phyloP scores from a whole-genome alignment of 35 echinoderm and acorn worm genomes.

The Strongylocentrotus purpuratus region DNA sequence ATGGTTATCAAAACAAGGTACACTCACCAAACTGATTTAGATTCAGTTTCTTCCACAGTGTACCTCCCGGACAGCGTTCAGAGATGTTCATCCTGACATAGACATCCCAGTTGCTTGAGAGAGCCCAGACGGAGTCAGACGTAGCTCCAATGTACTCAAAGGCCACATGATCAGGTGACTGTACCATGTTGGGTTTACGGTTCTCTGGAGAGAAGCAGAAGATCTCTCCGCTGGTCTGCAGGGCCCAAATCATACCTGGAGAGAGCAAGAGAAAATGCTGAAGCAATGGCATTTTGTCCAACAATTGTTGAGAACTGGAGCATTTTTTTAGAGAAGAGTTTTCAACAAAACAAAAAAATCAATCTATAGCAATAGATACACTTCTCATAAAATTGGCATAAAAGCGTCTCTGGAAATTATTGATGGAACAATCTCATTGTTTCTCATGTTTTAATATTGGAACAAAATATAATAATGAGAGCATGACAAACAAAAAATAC shows the following conservation, averaged over 20 bases:
- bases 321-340: too few relatives aligned
- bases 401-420: too few relatives aligned
- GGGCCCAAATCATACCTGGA: conserved; percentile 93
- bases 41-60: conserved; percentile 81
- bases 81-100: conserved; percentile 76
- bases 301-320: background rate
- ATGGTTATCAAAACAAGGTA: background rate
- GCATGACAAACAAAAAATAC: too few relatives aligned
- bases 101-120: conserved; percentile 55
- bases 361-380: too few relatives aligned
- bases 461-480: too few relatives aligned
- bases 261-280: background rate
- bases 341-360: too few relatives aligned
- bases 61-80: conserved; percentile 67
- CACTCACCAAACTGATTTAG: conserved; percentile 85
- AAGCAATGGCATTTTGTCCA: background rate
- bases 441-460: too few relatives aligned
- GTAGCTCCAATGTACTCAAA: conserved; percentile 82
- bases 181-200: conserved; percentile 70
- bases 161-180: conserved; percentile 63
- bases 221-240: conserved; percentile 86
- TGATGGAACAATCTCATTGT: too few relatives aligned
- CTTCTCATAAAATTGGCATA: too few relatives aligned
- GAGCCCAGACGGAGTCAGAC: conserved; percentile 78
- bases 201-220: conserved; percentile 91